These are phyloP conservation scores for Eupithecia vulgata DNA, from an alignment of 2,888 invertebrate genomes.

Conservation along the genomic window DNA sequence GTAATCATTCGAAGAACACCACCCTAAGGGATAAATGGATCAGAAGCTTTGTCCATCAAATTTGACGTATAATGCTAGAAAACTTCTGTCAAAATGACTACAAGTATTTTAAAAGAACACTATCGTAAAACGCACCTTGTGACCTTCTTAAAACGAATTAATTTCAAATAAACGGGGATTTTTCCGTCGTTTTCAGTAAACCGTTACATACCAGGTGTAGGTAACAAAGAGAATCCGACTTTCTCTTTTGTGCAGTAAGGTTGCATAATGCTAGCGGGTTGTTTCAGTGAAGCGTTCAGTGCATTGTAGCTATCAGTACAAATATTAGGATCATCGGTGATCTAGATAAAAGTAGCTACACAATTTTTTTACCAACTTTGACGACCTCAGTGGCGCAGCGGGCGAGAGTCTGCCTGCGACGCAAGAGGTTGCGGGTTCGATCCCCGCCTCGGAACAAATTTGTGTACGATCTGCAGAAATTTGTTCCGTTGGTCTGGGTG, in stretches of 20 bases:
- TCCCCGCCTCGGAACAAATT: too few relatives aligned
- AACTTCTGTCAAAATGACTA: too few relatives aligned
- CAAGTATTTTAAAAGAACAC: neutral
- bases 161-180: neutral
- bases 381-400: too few relatives aligned
- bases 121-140: neutral
- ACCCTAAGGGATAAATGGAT: neutral
- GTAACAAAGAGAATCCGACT: conserved; percentile 19
- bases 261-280: conserved; percentile 20
- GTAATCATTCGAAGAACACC: neutral
- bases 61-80: too few relatives aligned
- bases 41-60: neutral
- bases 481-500: too few relatives aligned
- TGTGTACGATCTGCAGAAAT: too few relatives aligned
- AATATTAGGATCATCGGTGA: neutral
- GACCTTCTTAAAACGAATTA: neutral
- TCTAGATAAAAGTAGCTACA: neutral
- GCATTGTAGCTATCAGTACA: neutral
- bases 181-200: conserved; percentile 12
- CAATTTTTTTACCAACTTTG: neutral
- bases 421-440: too few relatives aligned
- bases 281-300: conserved; percentile 7
- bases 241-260: conserved; percentile 24
- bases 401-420: too few relatives aligned
- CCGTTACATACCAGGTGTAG: neutral